Base-by-base conservation (phyloP, 2,113 vertebrate genomes). In the Eudyptes chrysolophus region DNA sequence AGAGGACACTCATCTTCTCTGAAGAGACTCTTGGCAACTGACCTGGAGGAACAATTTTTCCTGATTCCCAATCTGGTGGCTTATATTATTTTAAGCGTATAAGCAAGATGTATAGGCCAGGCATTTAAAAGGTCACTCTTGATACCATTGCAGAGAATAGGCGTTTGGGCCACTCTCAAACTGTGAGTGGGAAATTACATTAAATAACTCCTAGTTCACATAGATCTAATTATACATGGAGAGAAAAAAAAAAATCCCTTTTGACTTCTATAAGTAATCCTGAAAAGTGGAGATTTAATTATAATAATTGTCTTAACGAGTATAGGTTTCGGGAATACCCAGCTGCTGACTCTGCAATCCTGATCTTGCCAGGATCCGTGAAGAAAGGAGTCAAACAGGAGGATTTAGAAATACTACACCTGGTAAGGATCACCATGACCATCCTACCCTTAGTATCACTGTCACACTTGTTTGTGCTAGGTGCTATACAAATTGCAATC, bases 201-300 rank as follows among this genome's bases (percentile, higher is more conserved):
- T 89, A 93, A 94, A 32, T 79, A 91, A 79, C 61, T 91, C 58
- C 20, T 36, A 61, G 76, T 69, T 94, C 76, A 30, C 27, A 66
- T 6, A 80, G 66, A 86, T 79, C 74, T 83, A 94, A 97, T 96
- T 95, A 95, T 57, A 87, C 44, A 17, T 3, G 6, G 64, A 61
- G 74, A 87, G 64, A 11, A 1, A 40, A 72, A 40, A 88, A 82
- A 82, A 82, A 90, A 36, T 82, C 77, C 68, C 84, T 92, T 89
- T 82, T 95, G 84, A 83, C 49, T 95, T 87, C 87, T 79, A 7
- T 42, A 84, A 76, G 92, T 71, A 95, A 93, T 87, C 62, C 74
- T 94, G 93, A 83, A 93, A 96, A 95, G 40, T 94, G 72, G 65
- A 92, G 93, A 82, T 58, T 96, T 95, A 96, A 95, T 95, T 94